phyloP scores from a whole-genome alignment of 2,888 invertebrate genomes.

The Zygaena filipendulae region DNA sequence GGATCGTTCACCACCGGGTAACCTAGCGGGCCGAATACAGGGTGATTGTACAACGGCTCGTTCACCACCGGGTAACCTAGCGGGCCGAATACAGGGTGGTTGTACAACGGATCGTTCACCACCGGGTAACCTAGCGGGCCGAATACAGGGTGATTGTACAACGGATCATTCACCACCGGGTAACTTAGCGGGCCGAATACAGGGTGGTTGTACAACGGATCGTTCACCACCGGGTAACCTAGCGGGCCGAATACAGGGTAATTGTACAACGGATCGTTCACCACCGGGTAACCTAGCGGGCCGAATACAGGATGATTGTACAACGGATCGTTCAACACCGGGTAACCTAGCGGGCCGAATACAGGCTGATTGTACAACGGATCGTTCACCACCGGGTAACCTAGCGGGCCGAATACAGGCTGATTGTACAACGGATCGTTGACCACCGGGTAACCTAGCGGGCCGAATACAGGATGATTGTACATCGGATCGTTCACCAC shows the following conservation, averaged over 20 bases:
- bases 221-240: conserved; percentile 97
- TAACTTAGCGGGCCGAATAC: conserved; percentile 96
- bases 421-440: conserved; percentile 98
- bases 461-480: conserved; percentile 96
- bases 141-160: conserved; percentile 96
- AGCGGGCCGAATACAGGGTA: conserved; percentile 94
- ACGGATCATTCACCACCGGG: conserved; percentile 96
- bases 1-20: conserved; percentile 98
- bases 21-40: conserved; percentile 94
- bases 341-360: conserved; percentile 95
- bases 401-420: conserved; percentile 92
- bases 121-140: conserved; percentile 97
- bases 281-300: conserved; percentile 93
- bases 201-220: conserved; percentile 95
- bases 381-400: conserved; percentile 97
- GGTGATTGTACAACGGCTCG: conserved; percentile 96
- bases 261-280: conserved; percentile 97
- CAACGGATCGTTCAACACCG: conserved; percentile 96
- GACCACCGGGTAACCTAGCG: conserved; percentile 94
- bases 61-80: conserved; percentile 96
- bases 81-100: conserved; percentile 95
- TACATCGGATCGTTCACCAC: conserved; percentile 98
- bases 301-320: conserved; percentile 98
- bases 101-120: conserved; percentile 97
- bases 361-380: conserved; percentile 96